Percentiles rank a stretch among this genome's conserved stretches.
These are phyloP conservation scores for Invenusta paracnida DNA, from an alignment of 2,888 invertebrate species.

Conservation along the genomic window DNA sequence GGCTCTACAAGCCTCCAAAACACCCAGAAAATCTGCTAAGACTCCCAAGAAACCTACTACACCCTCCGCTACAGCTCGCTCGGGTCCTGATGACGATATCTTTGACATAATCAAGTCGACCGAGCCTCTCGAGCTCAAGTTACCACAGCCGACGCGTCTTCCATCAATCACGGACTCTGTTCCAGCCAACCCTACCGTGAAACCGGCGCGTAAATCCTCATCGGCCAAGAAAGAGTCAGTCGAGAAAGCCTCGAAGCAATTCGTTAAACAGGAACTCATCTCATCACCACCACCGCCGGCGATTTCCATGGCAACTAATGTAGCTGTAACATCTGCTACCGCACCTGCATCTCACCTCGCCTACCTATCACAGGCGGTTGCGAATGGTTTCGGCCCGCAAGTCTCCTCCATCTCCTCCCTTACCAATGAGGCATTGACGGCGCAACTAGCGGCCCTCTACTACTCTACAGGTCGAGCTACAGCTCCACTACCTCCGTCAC, in stretches of 20 bases:
- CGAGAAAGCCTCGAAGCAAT: not conserved
- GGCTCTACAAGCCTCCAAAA: not conserved
- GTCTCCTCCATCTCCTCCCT: not conserved
- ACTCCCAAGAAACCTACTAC: not conserved
- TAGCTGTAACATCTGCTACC: too few relatives aligned
- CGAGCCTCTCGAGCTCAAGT: not conserved
- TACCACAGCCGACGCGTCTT: not conserved
- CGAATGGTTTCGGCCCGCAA: not conserved
- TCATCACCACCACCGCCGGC: not conserved
- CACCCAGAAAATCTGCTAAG: not conserved
- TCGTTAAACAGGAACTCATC: not conserved
- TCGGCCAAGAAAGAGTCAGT: not conserved
- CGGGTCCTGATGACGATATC: not conserved
- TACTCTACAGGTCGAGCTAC: not conserved
- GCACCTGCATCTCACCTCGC: too few relatives aligned
- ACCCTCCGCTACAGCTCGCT: not conserved
- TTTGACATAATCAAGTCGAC: slow-evolving; percentile 1
- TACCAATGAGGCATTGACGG: not conserved
- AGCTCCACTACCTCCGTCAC: slow-evolving; percentile 4
- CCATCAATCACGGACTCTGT: not conserved
- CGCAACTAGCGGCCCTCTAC: slow-evolving; percentile 9
- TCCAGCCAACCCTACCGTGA: not conserved
- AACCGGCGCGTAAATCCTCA: not conserved
- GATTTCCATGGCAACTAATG: not conserved
- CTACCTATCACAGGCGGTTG: not conserved